Evolutionary conservation across 2,888 invertebrate genomes (phyloP).

Genomic region (Ophioninae sp.): DNA sequence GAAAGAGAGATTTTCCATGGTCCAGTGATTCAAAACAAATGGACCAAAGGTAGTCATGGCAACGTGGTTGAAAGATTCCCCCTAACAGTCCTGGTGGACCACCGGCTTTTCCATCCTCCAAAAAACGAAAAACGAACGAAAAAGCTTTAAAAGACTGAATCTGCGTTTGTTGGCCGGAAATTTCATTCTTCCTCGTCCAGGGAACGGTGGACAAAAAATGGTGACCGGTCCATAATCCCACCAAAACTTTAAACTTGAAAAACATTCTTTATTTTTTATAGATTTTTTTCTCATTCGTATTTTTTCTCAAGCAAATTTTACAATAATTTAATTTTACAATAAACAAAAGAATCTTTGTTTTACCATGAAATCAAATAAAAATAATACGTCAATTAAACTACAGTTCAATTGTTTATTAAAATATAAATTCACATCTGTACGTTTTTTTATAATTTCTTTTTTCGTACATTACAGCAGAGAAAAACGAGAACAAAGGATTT

Average conservation of each 20-base stretch:
- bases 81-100: constrained; percentile 16
- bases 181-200: background rate
- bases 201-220: background rate
- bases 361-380: too few relatives aligned
- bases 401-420: too few relatives aligned
- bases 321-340: too few relatives aligned
- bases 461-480: background rate
- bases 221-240: background rate
- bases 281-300: background rate
- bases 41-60: constrained; percentile 70
- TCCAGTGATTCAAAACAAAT: constrained; percentile 74
- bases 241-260: background rate
- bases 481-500: background rate
- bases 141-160: constrained; percentile 3
- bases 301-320: too few relatives aligned
- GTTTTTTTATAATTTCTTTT: background rate
- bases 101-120: constrained; percentile 1
- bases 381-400: too few relatives aligned
- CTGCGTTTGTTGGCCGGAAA: background rate
- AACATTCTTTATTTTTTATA: background rate
- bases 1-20: constrained; percentile 58
- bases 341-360: too few relatives aligned
- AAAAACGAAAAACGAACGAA: background rate
- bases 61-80: constrained; percentile 57
- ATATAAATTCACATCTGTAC: too few relatives aligned